These are phyloP conservation scores for Centrocercus urophasianus DNA, from an alignment of 2,113 vertebrate genomes.

Conservation along the genomic window DNA sequence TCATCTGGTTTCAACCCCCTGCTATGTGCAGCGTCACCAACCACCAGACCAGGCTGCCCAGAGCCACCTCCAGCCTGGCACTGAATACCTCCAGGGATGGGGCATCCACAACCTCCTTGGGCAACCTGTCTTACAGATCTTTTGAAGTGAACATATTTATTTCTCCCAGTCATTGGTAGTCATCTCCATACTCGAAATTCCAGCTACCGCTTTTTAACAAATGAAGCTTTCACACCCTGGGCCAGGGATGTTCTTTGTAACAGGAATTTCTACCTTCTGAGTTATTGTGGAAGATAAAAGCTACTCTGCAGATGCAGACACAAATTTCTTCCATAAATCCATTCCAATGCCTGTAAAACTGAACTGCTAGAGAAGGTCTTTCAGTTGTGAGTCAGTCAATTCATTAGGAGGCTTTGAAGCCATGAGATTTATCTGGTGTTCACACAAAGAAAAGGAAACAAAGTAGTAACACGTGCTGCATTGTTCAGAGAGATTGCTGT, in stretches of 20 bases:
- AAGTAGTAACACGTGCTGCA: conserved; percentile 2
- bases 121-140: background rate
- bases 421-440: conserved; percentile 2
- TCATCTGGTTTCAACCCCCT: too few species aligned
- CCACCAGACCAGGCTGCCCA: too few species aligned
- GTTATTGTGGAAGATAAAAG: conserved; percentile 17
- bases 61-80: too few species aligned
- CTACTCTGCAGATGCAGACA: background rate
- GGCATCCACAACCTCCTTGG: too few species aligned
- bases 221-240: conserved; percentile 8
- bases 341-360: background rate
- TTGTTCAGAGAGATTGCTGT: conserved; percentile 47
- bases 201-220: background rate
- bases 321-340: conserved; percentile 18
- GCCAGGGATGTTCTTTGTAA: background rate
- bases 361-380: background rate
- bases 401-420: conserved; percentile 40
- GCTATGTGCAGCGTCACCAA: too few species aligned
- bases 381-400: conserved; percentile 6
- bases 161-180: background rate
- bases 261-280: background rate
- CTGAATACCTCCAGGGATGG: too few species aligned
- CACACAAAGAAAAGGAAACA: conserved; percentile 30
- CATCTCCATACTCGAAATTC: conserved; percentile 1
- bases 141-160: background rate